phyloP scores from a whole-genome alignment of 2,113 vertebrate species.

The Riparia riparia region DNA sequence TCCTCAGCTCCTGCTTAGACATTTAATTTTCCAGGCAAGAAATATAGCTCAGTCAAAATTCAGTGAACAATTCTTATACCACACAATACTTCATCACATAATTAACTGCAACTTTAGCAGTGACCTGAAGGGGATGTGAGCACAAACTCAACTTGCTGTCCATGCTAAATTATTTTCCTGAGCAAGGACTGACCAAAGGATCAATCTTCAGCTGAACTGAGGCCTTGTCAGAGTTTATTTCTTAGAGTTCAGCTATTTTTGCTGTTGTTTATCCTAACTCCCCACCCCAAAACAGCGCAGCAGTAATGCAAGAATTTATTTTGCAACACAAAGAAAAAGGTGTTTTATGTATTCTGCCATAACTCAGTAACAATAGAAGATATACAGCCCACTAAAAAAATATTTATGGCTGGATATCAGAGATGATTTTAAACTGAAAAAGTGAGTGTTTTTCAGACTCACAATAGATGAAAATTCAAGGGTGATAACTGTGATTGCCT shows the following conservation, averaged over 20 bases:
- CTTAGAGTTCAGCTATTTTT: not conserved
- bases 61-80: not conserved
- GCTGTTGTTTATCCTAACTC: not conserved
- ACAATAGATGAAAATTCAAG: not conserved
- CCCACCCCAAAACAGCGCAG: rapidly evolving
- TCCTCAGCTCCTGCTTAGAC: not conserved
- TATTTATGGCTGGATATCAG: not conserved
- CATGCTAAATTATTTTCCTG: not conserved
- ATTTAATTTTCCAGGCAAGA: not conserved
- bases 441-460: not conserved
- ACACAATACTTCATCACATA: not conserved
- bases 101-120: not conserved
- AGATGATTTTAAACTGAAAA: not conserved
- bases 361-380: not conserved
- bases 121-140: not conserved
- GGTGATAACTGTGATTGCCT: not conserved
- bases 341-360: not conserved
- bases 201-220: not conserved
- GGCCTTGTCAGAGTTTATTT: not conserved
- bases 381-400: not conserved
- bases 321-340: not conserved
- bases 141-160: not conserved
- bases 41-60: not conserved
- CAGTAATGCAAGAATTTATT: not conserved
- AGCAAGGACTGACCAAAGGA: not conserved